These are phyloP conservation scores for Radopholus similis DNA, from an alignment of 1,140 invertebrate species.

Conservation along the genomic window DNA sequence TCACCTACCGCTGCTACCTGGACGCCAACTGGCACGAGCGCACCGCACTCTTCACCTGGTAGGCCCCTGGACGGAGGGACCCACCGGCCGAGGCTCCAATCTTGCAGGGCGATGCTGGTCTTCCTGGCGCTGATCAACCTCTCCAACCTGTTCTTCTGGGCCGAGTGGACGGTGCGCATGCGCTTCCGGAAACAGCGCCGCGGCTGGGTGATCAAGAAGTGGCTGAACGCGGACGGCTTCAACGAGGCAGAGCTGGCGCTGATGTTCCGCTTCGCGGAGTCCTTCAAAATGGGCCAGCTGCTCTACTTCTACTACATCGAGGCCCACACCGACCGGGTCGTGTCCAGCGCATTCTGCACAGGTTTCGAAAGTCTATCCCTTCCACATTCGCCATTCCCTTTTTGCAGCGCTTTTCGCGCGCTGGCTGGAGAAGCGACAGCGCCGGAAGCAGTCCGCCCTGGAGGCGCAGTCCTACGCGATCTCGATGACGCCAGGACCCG, in stretches of 20 bases:
- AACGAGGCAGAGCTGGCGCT: slow-evolving; percentile 15
- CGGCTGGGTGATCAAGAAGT: slow-evolving; percentile 23
- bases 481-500: slow-evolving; percentile 4
- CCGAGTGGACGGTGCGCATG: slow-evolving; percentile 27
- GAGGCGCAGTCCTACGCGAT: too few species aligned
- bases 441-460: neutral
- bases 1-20: slow-evolving; percentile 30
- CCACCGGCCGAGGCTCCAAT: too few species aligned
- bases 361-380: too few species aligned
- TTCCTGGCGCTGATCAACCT: slow-evolving; percentile 25
- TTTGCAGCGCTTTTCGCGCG: slow-evolving; percentile 24
- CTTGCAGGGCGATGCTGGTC: slow-evolving; percentile 27
- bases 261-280: slow-evolving; percentile 20
- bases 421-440: slow-evolving; percentile 28
- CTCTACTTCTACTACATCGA: slow-evolving; percentile 32
- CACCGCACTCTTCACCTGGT: slow-evolving; percentile 29
- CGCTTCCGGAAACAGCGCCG: slow-evolving; percentile 14
- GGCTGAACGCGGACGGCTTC: slow-evolving; percentile 26
- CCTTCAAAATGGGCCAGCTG: slow-evolving; percentile 28
- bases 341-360: slow-evolving; percentile 29
- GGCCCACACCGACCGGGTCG: slow-evolving; percentile 30
- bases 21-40: slow-evolving; percentile 33
- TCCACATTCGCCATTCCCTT: too few species aligned
- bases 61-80: too few species aligned
- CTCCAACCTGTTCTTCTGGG: slow-evolving; percentile 23